Base-by-base conservation (phyloP, 2,888 invertebrate genomes). In the Marasmarcha lunaedactyla region DNA sequence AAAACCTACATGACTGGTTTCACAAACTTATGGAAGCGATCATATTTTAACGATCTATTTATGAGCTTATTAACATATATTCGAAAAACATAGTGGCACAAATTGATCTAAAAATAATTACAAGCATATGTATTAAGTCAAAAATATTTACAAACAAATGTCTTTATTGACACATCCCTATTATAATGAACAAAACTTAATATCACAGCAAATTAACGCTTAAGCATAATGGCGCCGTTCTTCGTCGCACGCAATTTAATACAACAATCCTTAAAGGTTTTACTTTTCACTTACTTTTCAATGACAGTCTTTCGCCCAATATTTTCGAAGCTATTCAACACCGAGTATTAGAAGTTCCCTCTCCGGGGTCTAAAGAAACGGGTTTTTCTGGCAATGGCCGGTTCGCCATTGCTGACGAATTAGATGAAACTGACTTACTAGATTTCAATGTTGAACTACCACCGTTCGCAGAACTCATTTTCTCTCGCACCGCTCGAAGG, bases 301-400 rank as follows among this genome's bases (percentile, higher is more conserved):
- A 7, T 5, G 20, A 20, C 20, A 20, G 7, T 20, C 20, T 7
- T 7, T 7, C 3, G 20, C 20, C 20, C 7, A 20, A 20, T 20
- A 3, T 3, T 20, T 20, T 20, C 7, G 20, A 20, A 20, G 7
- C 20, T 7, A 38, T 51, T 72, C 69, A 74, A 43, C 56, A 64
- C 14, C 53, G 55, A 42, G 59, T 59, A 35, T 56, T 72, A 40
- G 86, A 78, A 1, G 77, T 65, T 1, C 77, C 78, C 40, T 74
- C 78, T n/a, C 71, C 77, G 2, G 69, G 62, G 49, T 77, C 74
- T 33, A 57, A 37, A 14, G 46, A 42, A 20, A 44, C 67, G 12
- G 90, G 90, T 58, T 89, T 89, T 45, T 87, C 86, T 1, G 90
- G 90, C 27, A 90, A 68, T n/a, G 90, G 90, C 47, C 90, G 78